These are phyloP conservation scores for Phengaris alcon DNA, from an alignment of 2,888 invertebrate genomes.

Conservation along the genomic window DNA sequence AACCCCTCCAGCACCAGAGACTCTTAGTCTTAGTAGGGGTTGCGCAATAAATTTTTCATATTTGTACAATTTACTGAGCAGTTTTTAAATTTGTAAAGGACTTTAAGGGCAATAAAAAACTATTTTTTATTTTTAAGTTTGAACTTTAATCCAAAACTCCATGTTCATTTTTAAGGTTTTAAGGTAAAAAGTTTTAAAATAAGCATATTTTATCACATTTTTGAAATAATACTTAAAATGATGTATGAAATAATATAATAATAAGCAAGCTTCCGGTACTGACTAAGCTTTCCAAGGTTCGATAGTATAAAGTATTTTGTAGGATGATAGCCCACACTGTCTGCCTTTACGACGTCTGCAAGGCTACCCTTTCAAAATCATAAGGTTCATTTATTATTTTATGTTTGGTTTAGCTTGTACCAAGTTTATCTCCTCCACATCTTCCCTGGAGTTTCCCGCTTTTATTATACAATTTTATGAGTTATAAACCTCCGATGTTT, in stretches of 20 bases:
- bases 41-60: no score
- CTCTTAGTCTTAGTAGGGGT: no score
- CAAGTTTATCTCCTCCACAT: conserved; percentile 18
- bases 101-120: no score
- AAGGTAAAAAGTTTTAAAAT: no score
- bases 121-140: neutral
- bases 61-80: no score
- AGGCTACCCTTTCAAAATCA: conserved; percentile 47
- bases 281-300: conserved; percentile 36
- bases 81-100: no score
- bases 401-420: conserved; percentile 27
- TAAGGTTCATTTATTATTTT: conserved; percentile 30
- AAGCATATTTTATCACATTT: no score
- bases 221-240: neutral
- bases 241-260: neutral
- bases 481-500: neutral
- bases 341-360: conserved; percentile 45
- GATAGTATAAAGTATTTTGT: conserved; percentile 38
- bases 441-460: neutral
- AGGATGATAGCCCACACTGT: conserved; percentile 49
- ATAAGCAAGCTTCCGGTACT: conserved; percentile 4
- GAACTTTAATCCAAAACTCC: neutral
- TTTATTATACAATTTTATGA: conserved; percentile 6
- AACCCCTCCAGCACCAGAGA: no score
- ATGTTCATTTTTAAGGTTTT: no score